Base-by-base conservation (phyloP, 2,888 invertebrate species). In the Stenchaetothrips biformis region DNA sequence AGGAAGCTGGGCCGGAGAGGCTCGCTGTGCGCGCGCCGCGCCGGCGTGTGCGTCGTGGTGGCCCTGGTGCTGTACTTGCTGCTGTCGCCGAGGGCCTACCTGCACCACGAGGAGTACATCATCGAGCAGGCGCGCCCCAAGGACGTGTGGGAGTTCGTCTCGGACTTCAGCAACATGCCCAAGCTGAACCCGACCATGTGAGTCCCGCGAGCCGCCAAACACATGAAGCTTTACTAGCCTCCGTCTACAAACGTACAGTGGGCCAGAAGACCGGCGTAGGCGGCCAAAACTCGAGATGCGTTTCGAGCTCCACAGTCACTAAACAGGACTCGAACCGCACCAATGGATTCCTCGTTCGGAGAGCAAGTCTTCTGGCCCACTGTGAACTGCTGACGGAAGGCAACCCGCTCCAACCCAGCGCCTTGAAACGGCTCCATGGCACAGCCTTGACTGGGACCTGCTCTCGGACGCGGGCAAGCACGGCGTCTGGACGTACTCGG, bases 131-230 rank as follows among this genome's bases (percentile, higher is more conserved):
- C 89, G 0, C 88, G 89, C 84, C 90, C 93, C 25, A 89, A 89
- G 84, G 87, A 87, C 48, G 91, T 92, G 53, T 93, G 93, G 93
- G 92, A 92, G 85, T 93, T 89, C 86, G 90, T 93, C n/a, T 91
- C 93, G 0, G 93, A 93, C 86, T 93, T 93, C 84, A 92, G 90
- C 84, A 92, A 93, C 85, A 91, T 92, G 90, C 90, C 90, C 84
- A 88, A 89, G 83, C 87, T 93, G 49, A 93, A 93, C 86, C 93
- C 93, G 25, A 91, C 92, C 25, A 91, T 93, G 93, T 93, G 87
- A 90, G 91, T 89, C 83, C 37, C 37, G 37, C 37, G 37, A 1
- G 37, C 37, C 37, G 37, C n/a, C n/a, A n/a, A n/a, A n/a, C n/a
- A n/a, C n/a, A n/a, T n/a, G n/a, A n/a, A n/a, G n/a, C n/a, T n/a